Base-by-base conservation (phyloP, 2,113 vertebrate genomes). In the Choloepus hoffmanni region DNA sequence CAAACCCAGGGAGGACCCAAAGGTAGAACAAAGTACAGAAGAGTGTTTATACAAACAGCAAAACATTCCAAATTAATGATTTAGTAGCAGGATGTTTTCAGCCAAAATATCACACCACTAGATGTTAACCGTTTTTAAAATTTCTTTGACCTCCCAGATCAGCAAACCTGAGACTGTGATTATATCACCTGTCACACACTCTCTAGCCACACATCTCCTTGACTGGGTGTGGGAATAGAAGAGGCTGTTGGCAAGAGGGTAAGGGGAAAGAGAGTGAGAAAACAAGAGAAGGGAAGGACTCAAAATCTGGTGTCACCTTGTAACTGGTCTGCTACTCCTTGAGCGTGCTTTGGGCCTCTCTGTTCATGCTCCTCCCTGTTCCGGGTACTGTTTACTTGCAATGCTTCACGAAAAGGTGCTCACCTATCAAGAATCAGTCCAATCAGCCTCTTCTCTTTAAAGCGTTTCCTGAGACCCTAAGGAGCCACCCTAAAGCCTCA, bases 101-200 rank as follows among this genome's bases (percentile, higher is more conserved):
- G 74, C 43, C 30, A 74, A 89, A 90, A 87, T 45, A 90, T 50
- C 63, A 53, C 36, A 92, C 28, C 62, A 74, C 14, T 45, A 90
- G 85, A 58, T 13, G 30, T 58, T 91, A 84, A 81, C 3, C 78
- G 50, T 76, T 90, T 78, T 62, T 12, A 72, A 94, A 95, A 85
- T 4, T 40, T 58, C 68, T 73, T 73, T 89, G 72, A 85, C 45
- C 48, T 85, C 89, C 33, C n/a, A 67, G 82, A 74, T 92, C 36
- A 77, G 89, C 63, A 89, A 91, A 89, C 8, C 73, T 50, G 55
- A 73, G 40, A 43, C 95, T 82, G 65, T 79, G 90, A 95, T 89
- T 58, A 96, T 73, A 92, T 96, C 76, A 77, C 28, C 30, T n/a
- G 33, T 45, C 33, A 58, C 63, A 67, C 65, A 90, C 40, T 21